These are phyloP conservation scores for Scophthalmus maximus DNA, from an alignment of 2,113 vertebrate species.

Conservation along the genomic window DNA sequence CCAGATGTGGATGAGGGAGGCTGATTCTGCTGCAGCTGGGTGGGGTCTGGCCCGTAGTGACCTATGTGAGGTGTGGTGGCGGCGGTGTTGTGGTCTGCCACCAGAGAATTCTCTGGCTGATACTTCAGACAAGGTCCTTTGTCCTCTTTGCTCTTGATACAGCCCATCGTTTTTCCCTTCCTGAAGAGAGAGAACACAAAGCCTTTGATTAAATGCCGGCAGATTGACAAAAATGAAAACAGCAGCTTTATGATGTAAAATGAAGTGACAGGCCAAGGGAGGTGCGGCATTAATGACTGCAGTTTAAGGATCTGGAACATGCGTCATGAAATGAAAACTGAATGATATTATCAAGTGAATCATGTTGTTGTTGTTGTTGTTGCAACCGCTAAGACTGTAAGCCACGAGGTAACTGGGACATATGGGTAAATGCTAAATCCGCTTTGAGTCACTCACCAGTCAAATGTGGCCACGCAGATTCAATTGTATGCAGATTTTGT, in stretches of 20 bases:
- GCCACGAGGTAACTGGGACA: slow-evolving; percentile 66
- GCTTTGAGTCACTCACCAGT: slow-evolving; percentile 33
- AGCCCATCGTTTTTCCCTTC: slow-evolving; percentile 88
- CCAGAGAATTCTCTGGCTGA: slow-evolving; percentile 83
- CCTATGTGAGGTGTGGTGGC: slow-evolving; percentile 78
- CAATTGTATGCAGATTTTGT: not conserved
- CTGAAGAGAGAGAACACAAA: slow-evolving; percentile 53
- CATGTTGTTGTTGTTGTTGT: slow-evolving; percentile 48
- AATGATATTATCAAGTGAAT: slow-evolving; percentile 57
- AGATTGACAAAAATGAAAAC: not conserved
- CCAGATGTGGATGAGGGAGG: slow-evolving; percentile 82
- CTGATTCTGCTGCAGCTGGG: slow-evolving; percentile 84
- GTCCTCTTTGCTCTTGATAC: slow-evolving; percentile 95
- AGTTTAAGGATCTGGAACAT: slow-evolving; percentile 26
- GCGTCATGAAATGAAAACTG: slow-evolving; percentile 44
- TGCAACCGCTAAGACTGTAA: slow-evolving; percentile 63
- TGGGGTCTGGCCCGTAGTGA: slow-evolving; percentile 90
- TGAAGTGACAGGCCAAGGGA: not conserved
- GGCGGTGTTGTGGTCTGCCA: slow-evolving; percentile 76
- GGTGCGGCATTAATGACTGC: slow-evolving; percentile 21
- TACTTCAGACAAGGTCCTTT: slow-evolving; percentile 91
- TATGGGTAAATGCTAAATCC: slow-evolving; percentile 63
- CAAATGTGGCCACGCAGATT: slow-evolving; percentile 4
- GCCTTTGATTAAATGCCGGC: not conserved
- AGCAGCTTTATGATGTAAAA: slow-evolving; percentile 2